phyloP scores from a whole-genome alignment of 2,888 invertebrate genomes.

The Galerucella pusilla region DNA sequence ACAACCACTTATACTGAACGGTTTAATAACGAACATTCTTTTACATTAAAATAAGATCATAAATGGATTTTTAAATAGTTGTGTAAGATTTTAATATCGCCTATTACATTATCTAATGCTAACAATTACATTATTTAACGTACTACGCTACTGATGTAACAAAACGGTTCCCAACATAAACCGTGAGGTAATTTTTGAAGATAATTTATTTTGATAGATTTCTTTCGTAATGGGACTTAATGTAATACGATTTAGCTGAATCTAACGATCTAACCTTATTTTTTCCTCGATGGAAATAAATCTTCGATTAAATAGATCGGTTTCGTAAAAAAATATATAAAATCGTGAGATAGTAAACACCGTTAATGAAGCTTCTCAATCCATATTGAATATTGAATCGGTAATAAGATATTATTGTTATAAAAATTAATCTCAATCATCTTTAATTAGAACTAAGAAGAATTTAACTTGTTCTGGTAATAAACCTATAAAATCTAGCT shows the following conservation, averaged over 20 bases:
- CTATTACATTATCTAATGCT: background rate
- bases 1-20: background rate
- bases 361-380: constrained; percentile 35
- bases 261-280: constrained; percentile 42
- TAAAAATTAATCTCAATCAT: background rate
- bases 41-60: background rate
- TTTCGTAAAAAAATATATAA: constrained; percentile 33
- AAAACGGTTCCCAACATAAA: constrained; percentile 15
- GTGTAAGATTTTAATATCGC: background rate
- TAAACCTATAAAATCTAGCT: too few species aligned
- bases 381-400: constrained; percentile 13
- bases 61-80: background rate
- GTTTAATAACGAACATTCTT: background rate
- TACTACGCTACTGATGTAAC: constrained; percentile 1
- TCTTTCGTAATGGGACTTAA: constrained; percentile 40
- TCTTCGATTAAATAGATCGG: constrained; percentile 42
- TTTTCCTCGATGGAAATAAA: constrained; percentile 39
- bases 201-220: constrained; percentile 38
- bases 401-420: background rate
- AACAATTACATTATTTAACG: constrained; percentile 2
- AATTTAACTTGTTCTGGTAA: background rate
- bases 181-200: constrained; percentile 26
- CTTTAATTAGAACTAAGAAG: background rate
- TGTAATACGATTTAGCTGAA: constrained; percentile 38
- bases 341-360: constrained; percentile 37